These are phyloP conservation scores for Lycaena phlaeas DNA, from an alignment of 2,888 invertebrate genomes.

Conservation along the genomic window DNA sequence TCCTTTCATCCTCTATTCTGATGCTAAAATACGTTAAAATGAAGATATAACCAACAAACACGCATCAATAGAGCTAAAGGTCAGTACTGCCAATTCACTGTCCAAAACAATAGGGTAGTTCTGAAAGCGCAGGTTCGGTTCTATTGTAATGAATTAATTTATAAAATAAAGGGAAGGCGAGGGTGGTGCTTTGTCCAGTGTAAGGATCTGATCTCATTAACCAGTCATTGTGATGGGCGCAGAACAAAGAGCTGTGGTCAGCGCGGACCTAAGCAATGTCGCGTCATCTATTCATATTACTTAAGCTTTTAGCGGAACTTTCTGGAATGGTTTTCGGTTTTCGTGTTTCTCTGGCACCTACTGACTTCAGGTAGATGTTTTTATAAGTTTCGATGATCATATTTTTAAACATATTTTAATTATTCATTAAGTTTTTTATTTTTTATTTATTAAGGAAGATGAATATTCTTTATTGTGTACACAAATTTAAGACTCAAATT, in stretches of 20 bases:
- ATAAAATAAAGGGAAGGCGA: conserved; percentile 58
- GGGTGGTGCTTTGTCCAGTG: conserved; percentile 57
- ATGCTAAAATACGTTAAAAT: too few species aligned
- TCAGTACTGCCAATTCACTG: conserved; percentile 52
- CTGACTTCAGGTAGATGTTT: too few species aligned
- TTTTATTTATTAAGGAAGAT: too few species aligned
- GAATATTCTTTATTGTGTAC: too few species aligned
- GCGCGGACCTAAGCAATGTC: conserved; percentile 37
- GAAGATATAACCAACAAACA: too few species aligned
- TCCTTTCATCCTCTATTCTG: too few species aligned
- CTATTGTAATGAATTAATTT: conserved; percentile 72
- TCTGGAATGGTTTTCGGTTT: too few species aligned
- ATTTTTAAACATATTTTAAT: too few species aligned
- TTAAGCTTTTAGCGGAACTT: conserved; percentile 13
- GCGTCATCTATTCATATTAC: conserved; percentile 33
- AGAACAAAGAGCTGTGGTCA: conserved; percentile 48
- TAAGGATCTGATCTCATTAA: conserved; percentile 71
- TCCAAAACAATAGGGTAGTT: conserved; percentile 56
- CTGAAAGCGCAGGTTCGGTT: conserved; percentile 55
- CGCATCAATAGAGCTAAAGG: conserved; percentile 22
- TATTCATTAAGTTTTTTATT: too few species aligned
- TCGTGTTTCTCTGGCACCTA: too few species aligned
- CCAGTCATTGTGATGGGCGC: conserved; percentile 63
- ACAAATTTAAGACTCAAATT: too few species aligned
- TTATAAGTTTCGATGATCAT: too few species aligned